Evolutionary conservation across 2,113 vertebrate species (phyloP), one percentile per base, ranked within the genome.

Genomic region (Manacus vitellinus): DNA sequence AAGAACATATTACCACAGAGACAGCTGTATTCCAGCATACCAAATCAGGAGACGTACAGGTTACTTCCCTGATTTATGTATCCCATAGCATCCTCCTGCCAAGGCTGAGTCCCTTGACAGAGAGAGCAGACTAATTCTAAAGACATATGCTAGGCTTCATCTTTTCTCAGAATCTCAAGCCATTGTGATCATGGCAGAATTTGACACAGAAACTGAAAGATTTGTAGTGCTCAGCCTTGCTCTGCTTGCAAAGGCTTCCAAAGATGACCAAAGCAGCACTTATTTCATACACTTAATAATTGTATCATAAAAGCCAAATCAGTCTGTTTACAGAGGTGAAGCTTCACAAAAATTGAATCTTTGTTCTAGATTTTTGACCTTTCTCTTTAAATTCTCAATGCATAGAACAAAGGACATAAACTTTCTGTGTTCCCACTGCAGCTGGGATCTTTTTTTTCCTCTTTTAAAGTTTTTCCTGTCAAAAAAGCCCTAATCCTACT

Each of bases 11-110:
- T 97, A 95, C 95, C 88, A 91, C 86, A 56, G 97, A 96, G 96
- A 97, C 97, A 97, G 86, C 88, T 91, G 93, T 86, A 85, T 94
- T 85, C 78, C 85, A 89, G 96, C 90, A 96, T 95, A 97, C 91
- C 89, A 93, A 96, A 97, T 76, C 95, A 96, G 92, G 83, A 95
- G 88, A 88, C 71, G 88, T 66, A 59, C 96, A 95, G 77, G 94
- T 95, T 97, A 75, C 89, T 51, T 89, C 95, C 86, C 95, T 97
- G 96, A 98, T 98, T 98, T 98, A 97, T 97, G 90, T 16, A 43
- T 95, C 96, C 88, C 83, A 67, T 17, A 94, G 82, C 92, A 89
- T 93, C 88, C 63, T 91, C 85, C 91, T 97, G 96, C 92, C 94
- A 95, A 96, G 82, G 61, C 91, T 95, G 84, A 85, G 58, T 93